Evolutionary conservation across 2,113 vertebrate species (phyloP), one percentile per base, ranked within the genome.

Genomic region (Bufo gargarizans): DNA sequence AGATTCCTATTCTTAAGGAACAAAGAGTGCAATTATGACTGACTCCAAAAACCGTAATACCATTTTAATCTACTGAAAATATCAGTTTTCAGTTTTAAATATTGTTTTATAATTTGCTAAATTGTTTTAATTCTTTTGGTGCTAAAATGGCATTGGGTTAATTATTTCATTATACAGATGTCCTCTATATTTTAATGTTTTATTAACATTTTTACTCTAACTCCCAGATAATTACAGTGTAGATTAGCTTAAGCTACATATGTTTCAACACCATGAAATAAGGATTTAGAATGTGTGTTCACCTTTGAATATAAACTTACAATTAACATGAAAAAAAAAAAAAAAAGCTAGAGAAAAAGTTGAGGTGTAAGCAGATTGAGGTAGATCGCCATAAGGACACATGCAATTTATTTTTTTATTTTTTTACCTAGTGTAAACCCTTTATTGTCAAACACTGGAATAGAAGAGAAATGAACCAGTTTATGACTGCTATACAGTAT

Each of bases 11-110:
- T 55, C 22, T 59, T 85, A 17, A 45, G 6, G 49, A 16, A 76
- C 22, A 74, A 85, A 22, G 58, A 80, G n/a, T 1, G 45, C 10
- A 49, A 79, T 86, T 86, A 86, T 79, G 59, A 80, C 77, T 79
- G 56, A 53, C 85, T 67, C 76, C 17, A 33, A 58, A 7, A 17
- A 58, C 33, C 53, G 47, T 85, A 85, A 85, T 85, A 85, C 47
- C 69, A 59, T 74, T 76, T 84, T 59, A 59, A 85, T 85, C 33
- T n/a, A 56, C 50, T 79, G 63, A 71, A 69, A 72, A 55, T 8
- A 14, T 11, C 12, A 81, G 22, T 71, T 84, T 84, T 84, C 82
- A 19, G 9, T 72, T 56, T 71, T 22, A 84, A 84, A 84, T 84
- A 84, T 84, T 22, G 49, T 71, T 63, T n/a, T 82, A 63, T 47